Evolutionary conservation across 2,113 vertebrate genomes (phyloP).

Genomic region (Acrocephalus kingi): DNA sequence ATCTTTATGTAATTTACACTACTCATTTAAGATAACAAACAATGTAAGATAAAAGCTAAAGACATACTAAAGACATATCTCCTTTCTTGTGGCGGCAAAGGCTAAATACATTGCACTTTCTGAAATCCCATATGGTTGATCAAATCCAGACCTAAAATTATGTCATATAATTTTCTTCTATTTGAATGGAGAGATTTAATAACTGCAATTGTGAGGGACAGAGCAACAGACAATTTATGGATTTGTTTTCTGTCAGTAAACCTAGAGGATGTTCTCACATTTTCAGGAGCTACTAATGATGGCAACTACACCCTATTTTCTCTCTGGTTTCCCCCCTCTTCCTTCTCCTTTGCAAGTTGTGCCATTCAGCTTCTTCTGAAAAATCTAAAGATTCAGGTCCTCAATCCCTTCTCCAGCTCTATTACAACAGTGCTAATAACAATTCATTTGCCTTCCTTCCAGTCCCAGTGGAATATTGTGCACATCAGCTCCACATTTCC

Average conservation of each 20-base stretch:
- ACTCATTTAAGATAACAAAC: not conserved
- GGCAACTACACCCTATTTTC: not conserved
- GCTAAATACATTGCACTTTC: not conserved
- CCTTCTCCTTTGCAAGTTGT: not conserved
- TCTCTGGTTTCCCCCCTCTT: accelerated
- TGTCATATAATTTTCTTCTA: not conserved
- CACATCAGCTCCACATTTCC: not conserved
- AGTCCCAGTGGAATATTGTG: not conserved
- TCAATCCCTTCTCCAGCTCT: not conserved
- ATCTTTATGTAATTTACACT: not conserved
- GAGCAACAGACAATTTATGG: not conserved
- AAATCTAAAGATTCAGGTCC: not conserved
- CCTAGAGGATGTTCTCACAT: not conserved
- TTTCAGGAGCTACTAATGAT: not conserved
- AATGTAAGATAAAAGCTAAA: not conserved
- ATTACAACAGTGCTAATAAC: not conserved
- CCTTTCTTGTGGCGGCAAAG: not conserved
- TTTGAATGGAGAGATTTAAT: not conserved
- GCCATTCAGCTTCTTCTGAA: not conserved
- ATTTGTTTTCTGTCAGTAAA: not conserved
- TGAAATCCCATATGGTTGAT: not conserved
- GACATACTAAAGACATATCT: not conserved
- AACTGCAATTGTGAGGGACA: not conserved
- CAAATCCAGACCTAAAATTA: not conserved
- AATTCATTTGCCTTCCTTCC: not conserved